These are phyloP conservation scores for Lasiommata megera DNA, from an alignment of 2,888 invertebrate species.

Conservation along the genomic window DNA sequence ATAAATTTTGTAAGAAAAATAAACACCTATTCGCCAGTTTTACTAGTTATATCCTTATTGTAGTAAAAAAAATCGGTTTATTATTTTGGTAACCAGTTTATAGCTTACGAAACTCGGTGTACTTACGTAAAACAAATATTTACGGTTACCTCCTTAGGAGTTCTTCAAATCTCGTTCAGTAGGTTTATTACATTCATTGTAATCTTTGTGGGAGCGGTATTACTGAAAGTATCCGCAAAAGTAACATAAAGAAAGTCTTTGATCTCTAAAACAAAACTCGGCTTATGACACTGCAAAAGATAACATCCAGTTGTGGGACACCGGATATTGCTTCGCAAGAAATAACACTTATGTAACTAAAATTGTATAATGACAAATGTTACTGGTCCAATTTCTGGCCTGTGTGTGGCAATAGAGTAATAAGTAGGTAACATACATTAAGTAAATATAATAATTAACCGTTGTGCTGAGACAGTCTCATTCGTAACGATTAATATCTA, in stretches of 20 bases:
- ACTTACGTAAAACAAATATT: conserved; percentile 10
- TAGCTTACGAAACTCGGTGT: conserved; percentile 1
- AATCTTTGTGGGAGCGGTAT: conserved; percentile 12
- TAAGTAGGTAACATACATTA: not conserved
- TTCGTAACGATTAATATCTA: not conserved
- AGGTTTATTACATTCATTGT: conserved; percentile 26
- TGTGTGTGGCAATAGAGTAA: not conserved
- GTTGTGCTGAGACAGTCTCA: not conserved
- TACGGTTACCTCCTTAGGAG: not conserved
- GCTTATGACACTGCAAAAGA: conserved; percentile 2
- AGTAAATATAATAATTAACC: not conserved
- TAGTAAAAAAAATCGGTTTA: conserved; percentile 2
- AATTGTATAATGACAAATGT: not conserved
- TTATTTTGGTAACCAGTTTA: conserved; percentile 4
- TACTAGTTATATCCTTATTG: not conserved
- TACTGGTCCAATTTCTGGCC: not conserved
- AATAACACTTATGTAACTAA: not conserved
- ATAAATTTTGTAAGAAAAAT: not conserved
- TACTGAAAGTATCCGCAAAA: conserved; percentile 6
- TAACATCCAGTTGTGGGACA: conserved; percentile 7
- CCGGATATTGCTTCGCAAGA: not conserved
- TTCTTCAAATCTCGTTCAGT: conserved; percentile 23
- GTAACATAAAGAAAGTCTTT: not conserved
- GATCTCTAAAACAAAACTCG: not conserved
- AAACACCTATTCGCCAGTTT: not conserved